Conservation (phyloP, 2,113 vertebrate species). For the Microcebus griseorufus region DNA sequence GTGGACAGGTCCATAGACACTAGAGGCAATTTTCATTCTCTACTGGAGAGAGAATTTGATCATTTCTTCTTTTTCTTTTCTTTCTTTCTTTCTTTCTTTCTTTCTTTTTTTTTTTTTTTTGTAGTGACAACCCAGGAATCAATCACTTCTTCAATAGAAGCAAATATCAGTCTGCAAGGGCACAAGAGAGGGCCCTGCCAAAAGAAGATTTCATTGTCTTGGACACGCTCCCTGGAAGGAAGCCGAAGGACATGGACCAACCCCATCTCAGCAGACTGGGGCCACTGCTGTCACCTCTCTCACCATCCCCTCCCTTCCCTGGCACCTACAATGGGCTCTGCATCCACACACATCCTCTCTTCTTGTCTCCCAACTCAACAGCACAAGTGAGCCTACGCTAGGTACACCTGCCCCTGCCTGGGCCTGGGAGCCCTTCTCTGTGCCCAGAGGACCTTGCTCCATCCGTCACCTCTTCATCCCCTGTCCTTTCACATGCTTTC, state of each 20-base stretch:
- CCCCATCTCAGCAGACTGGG: neutral
- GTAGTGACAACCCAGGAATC: too few species aligned
- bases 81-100: too few species aligned
- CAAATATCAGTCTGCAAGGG: neutral
- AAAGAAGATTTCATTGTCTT: neutral
- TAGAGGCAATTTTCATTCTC: too few species aligned
- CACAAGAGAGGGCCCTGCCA: neutral
- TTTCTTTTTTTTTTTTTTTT: too few species aligned
- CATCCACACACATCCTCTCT: neutral
- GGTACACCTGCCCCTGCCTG: neutral
- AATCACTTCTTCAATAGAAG: neutral
- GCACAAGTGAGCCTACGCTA: fast-evolving
- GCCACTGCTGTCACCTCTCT: neutral
- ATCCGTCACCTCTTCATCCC: neutral
- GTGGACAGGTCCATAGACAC: too few species aligned
- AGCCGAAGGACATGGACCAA: neutral
- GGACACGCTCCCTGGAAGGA: neutral
- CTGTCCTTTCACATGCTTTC: neutral
- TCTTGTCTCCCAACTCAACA: neutral
- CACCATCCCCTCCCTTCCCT: neutral
- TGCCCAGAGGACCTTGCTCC: neutral
- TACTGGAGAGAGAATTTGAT: neutral
- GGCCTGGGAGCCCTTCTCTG: too few species aligned
- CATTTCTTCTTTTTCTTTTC: neutral
- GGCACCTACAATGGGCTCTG: neutral